Base-by-base conservation (phyloP, 2,113 vertebrate species). In the Glaucomys volans region DNA sequence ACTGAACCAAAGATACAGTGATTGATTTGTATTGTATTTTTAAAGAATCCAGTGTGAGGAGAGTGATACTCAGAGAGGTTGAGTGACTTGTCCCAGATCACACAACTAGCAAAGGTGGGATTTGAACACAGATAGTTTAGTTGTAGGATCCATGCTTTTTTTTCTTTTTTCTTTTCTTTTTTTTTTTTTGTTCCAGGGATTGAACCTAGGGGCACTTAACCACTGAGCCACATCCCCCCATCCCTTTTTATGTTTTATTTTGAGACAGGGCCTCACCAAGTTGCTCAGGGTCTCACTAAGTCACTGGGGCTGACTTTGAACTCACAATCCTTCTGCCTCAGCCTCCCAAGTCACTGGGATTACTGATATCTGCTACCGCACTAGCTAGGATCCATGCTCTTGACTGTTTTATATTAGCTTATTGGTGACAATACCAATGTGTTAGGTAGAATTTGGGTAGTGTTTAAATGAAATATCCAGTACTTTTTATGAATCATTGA, bases 401-500 rank as follows among this genome's bases (percentile, higher is more conserved):
- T 67, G n/a, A 50, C 30, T 59, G 17, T 14, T 62, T 62, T 22
- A 16, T 2, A 26, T 35, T 59, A 32, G 42, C n/a, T 90, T 75
- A 69, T 91, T 16, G 8, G 5, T 86, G 85, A 80, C 1, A n/a
- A 6, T 66, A 30, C 24, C 20, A n/a, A 40, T 50, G n/a, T 69
- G 5, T 69, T 79, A 13, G 90, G 47, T 87, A 66, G 66, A 92
- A 81, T 96, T 54, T 95, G 26, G 42, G 54, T 76, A 71, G 14
- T 71, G 26, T 84, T 94, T 87, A 90, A 81, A 81, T 90, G 66
- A 52, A 16, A 47, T 57, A 47, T 74, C 87, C n/a, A 62, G 32
- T 92, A 37, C 88, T 84, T 76, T 83, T 92, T 82, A 81, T 69
- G 42, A 84, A 42, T 87, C 4, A 30, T 28, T 91, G 50, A 64